These are phyloP conservation scores for Geotrypetes seraphini DNA, from an alignment of 2,797 vertebrate species.

Conservation along the genomic window DNA sequence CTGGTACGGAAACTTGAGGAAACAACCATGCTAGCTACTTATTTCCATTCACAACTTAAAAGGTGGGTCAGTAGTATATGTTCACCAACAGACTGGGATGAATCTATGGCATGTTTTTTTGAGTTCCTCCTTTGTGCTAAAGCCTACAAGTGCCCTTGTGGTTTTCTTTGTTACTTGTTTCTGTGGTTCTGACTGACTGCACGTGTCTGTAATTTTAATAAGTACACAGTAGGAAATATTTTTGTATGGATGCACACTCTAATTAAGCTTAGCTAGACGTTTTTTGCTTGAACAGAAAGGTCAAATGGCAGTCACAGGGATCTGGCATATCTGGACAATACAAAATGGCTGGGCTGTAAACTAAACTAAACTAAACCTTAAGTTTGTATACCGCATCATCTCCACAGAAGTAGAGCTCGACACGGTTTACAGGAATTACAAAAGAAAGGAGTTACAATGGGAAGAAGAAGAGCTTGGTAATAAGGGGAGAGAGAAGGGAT, in stretches of 20 bases:
- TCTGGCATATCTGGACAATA: too few relatives aligned
- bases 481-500: too few relatives aligned
- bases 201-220: not conserved
- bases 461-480: too few relatives aligned
- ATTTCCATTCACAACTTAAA: constrained; percentile 65
- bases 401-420: too few relatives aligned
- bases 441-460: too few relatives aligned
- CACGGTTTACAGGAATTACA: too few relatives aligned
- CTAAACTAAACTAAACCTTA: too few relatives aligned
- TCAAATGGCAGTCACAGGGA: not conserved
- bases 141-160: not conserved
- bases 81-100: not conserved
- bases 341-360: too few relatives aligned
- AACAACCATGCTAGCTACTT: constrained; percentile 59
- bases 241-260: not conserved
- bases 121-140: too few relatives aligned
- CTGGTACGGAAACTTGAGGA: constrained; percentile 67
- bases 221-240: not conserved
- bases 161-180: not conserved
- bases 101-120: not conserved
- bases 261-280: not conserved
- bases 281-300: not conserved
- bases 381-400: too few relatives aligned
- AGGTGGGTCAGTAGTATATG: constrained; percentile 39
- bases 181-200: not conserved